Conservation (phyloP, 2,113 vertebrate genomes). For the Trogon melanurus region DNA sequence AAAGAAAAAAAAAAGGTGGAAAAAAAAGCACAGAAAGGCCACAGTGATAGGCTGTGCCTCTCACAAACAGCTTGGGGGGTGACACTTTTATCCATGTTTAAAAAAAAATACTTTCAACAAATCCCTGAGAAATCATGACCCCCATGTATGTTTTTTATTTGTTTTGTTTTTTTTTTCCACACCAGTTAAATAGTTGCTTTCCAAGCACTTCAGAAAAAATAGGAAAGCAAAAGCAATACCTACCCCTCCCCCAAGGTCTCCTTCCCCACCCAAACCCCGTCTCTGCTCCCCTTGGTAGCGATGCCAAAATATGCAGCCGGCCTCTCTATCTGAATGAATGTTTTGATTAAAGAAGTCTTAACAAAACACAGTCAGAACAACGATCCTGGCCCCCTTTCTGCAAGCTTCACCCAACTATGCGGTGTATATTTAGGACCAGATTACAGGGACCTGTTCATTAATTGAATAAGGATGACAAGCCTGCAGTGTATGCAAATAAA, state of each 20-base stretch:
- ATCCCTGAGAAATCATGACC: conserved; percentile 32
- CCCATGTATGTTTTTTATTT: conserved; percentile 44
- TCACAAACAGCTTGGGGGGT: background rate
- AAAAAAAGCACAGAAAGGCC: background rate
- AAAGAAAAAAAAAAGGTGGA: background rate
- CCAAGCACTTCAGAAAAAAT: background rate
- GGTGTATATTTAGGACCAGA: conserved; percentile 38
- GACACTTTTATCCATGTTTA: background rate
- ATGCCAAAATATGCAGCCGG: conserved; percentile 59
- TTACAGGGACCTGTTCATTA: conserved; percentile 47
- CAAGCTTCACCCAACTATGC: conserved; percentile 33
- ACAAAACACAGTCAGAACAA: conserved; percentile 62
- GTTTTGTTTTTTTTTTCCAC: conserved; percentile 11
- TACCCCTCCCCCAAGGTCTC: background rate
- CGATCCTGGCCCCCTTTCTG: background rate
- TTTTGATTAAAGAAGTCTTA: conserved; percentile 70
- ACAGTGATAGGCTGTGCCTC: background rate
- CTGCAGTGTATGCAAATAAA: conserved; percentile 5
- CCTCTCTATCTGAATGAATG: conserved; percentile 63
- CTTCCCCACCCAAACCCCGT: background rate
- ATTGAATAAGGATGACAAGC: conserved; percentile 39
- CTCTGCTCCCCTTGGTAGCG: background rate
- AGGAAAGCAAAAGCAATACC: background rate
- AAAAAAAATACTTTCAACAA: conserved; percentile 25
- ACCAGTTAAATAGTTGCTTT: conserved; percentile 35